Percentiles rank a stretch among this genome's conserved stretches.
These are phyloP conservation scores for Notamacropus eugenii DNA, from an alignment of 2,797 vertebrate genomes.

Conservation along the genomic window DNA sequence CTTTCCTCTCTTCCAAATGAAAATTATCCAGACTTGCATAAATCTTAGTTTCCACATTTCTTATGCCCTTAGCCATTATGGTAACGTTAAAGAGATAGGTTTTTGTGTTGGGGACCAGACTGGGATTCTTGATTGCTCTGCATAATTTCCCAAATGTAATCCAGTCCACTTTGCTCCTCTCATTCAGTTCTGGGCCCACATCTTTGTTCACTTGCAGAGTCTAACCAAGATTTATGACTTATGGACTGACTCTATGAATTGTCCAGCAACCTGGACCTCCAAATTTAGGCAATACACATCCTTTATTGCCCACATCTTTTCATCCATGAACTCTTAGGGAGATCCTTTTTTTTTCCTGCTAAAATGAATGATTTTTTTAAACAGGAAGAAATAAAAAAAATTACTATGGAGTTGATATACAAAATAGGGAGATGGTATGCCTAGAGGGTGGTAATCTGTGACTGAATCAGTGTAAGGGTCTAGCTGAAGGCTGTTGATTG, in stretches of 20 bases:
- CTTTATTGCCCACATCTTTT: neutral
- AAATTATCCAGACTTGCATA: neutral
- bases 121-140: neutral
- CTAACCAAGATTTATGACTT: neutral
- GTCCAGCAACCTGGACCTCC: neutral
- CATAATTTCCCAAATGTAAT: neutral
- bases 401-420: neutral
- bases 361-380: neutral
- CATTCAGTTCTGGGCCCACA: neutral
- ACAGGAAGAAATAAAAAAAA: neutral
- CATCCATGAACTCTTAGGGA: neutral
- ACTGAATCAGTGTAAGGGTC: neutral
- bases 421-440: too few relatives aligned
- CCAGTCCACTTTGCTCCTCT: neutral
- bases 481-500: neutral
- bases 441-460: neutral
- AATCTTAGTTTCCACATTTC: neutral
- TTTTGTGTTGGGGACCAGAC: neutral
- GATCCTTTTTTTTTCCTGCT: neutral
- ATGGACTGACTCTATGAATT: neutral
- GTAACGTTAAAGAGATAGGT: neutral
- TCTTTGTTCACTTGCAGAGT: neutral
- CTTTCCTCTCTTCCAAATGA: neutral
- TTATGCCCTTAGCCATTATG: neutral
- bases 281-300: neutral